These are phyloP conservation scores for Ctenoplectra terminalis DNA, from an alignment of 1,140 invertebrate species.

Conservation along the genomic window DNA sequence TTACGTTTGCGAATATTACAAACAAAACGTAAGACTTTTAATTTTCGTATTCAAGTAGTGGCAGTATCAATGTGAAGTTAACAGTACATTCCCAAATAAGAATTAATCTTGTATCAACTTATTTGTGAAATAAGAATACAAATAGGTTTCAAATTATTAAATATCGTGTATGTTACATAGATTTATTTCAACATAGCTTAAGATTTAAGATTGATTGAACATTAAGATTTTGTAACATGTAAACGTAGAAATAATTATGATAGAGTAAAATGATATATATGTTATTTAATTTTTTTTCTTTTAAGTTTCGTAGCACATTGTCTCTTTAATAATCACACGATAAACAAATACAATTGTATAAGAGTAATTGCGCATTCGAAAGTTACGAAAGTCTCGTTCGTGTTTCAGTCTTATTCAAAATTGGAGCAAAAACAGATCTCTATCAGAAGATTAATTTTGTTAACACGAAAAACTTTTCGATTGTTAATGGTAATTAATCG, in stretches of 20 bases:
- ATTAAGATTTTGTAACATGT: constrained; percentile 77
- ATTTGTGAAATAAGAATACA: neutral
- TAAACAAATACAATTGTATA: constrained; percentile 67
- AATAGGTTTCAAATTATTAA: neutral
- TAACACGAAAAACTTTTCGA: neutral
- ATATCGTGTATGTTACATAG: constrained; percentile 50
- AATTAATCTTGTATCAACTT: too few species aligned
- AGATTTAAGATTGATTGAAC: constrained; percentile 75
- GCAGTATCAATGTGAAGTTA: neutral
- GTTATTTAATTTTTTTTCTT: constrained; percentile 63
- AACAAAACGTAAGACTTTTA: neutral
- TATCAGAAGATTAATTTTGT: constrained; percentile 18
- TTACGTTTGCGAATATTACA: neutral
- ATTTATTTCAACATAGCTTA: constrained; percentile 74
- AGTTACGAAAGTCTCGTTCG: constrained; percentile 64
- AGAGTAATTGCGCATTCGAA: constrained; percentile 70
- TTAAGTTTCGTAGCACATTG: constrained; percentile 59
- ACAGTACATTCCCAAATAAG: neutral
- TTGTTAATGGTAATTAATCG: constrained; percentile 13
- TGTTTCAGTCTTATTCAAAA: constrained; percentile 39
- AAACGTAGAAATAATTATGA: constrained; percentile 78
- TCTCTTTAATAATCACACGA: constrained; percentile 68
- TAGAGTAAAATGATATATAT: constrained; percentile 73
- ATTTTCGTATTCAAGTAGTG: neutral
- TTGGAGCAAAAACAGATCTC: constrained; percentile 17